Evolutionary conservation across 1,140 invertebrate species (phyloP).

Genomic region (Diachasma alloeum): DNA sequence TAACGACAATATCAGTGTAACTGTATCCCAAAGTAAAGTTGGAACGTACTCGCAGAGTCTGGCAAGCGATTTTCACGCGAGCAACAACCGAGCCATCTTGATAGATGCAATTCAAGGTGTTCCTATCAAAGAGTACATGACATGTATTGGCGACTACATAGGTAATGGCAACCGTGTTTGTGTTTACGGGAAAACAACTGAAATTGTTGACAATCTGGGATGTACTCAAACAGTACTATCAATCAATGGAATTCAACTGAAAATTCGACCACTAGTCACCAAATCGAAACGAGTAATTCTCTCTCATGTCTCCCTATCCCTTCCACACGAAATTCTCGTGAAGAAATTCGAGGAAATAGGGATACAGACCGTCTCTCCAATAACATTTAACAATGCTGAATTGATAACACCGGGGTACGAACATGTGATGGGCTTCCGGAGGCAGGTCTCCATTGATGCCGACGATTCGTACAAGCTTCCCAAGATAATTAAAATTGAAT

Average conservation of each 20-base stretch:
- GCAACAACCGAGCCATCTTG: background rate
- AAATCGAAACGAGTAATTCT: too few relatives aligned
- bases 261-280: background rate
- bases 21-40: background rate
- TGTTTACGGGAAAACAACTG: background rate
- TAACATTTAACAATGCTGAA: background rate
- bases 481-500: background rate
- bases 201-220: constrained; percentile 5
- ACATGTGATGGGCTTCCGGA: background rate
- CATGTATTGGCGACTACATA: background rate
- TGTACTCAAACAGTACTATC: background rate
- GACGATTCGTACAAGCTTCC: constrained; percentile 1
- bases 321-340: background rate
- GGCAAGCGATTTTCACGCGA: background rate
- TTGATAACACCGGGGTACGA: background rate
- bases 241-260: background rate
- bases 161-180: background rate
- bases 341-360: background rate
- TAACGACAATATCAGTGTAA: constrained; percentile 5
- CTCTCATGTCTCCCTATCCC: background rate
- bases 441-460: constrained; percentile 1
- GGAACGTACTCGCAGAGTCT: constrained; percentile 1
- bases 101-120: constrained; percentile 21
- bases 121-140: constrained; percentile 4
- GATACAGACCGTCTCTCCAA: background rate